phyloP scores from a whole-genome alignment of 1,140 invertebrate genomes.

The Drosophila pruinosa region DNA sequence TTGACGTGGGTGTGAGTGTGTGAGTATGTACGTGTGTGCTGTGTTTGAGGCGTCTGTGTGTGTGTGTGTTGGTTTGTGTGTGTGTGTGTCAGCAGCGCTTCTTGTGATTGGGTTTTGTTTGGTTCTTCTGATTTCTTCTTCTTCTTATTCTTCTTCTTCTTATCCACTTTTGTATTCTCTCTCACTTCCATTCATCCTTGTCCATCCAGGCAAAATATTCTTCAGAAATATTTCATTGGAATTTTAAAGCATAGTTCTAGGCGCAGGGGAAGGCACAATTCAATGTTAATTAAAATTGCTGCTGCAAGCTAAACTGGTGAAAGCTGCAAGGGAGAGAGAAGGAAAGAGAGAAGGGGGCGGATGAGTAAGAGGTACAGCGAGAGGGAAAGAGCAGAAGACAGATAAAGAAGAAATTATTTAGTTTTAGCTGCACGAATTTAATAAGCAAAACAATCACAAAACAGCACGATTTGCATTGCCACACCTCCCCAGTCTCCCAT shows the following conservation, averaged over 20 bases:
- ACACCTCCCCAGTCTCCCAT: conserved; percentile 18
- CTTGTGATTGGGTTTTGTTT: conserved; percentile 32
- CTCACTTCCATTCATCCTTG: conserved; percentile 5
- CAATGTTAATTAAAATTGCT: conserved; percentile 79
- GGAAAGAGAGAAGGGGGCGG: neutral
- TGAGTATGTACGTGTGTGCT: conserved; percentile 10
- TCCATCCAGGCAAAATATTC: conserved; percentile 77
- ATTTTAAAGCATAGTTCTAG: conserved; percentile 66
- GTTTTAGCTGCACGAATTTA: conserved; percentile 68
- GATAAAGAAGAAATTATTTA: conserved; percentile 59
- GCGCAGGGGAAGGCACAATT: conserved; percentile 79
- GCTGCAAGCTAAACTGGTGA: conserved; percentile 75
- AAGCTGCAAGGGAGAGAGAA: conserved; percentile 51
- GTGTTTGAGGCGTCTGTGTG: neutral
- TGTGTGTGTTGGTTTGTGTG: conserved; percentile 22
- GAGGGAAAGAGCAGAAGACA: neutral
- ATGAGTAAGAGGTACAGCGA: neutral
- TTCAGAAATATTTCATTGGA: conserved; percentile 75
- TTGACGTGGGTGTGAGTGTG: conserved; percentile 66
- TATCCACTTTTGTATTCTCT: conserved; percentile 10
- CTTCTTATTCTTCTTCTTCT: neutral
- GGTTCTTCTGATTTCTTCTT: conserved; percentile 39
- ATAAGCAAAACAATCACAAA: conserved; percentile 75
- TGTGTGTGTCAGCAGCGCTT: conserved; percentile 44
- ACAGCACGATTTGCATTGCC: conserved; percentile 76